These are phyloP conservation scores for Xiphophorus maculatus DNA, from an alignment of 2,113 vertebrate species.

Conservation along the genomic window DNA sequence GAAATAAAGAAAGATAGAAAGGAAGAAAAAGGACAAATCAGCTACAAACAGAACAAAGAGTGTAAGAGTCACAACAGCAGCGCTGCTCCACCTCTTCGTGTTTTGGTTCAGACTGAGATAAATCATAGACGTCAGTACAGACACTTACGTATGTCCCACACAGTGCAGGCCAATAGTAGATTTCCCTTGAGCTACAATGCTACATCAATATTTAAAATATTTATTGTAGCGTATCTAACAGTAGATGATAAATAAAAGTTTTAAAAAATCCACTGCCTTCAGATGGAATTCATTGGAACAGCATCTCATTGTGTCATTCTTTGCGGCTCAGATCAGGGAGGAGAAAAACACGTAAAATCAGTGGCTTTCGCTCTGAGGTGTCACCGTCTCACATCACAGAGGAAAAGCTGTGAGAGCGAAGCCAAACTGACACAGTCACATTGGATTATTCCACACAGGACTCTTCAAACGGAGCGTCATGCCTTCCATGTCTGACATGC, in stretches of 20 bases:
- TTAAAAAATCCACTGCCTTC: not conserved
- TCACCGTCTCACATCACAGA: slow-evolving; percentile 2
- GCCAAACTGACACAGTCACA: slow-evolving; percentile 2
- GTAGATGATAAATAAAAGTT: not conserved
- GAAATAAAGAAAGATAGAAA: not conserved
- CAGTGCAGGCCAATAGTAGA: no score
- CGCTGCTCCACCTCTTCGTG: not conserved
- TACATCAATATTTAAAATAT: no score
- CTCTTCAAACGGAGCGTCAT: slow-evolving; percentile 8
- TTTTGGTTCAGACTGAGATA: not conserved
- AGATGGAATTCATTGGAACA: not conserved
- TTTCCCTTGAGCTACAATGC: no score
- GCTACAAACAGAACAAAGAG: not conserved
- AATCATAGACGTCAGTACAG: no score
- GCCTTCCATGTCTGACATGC: not conserved
- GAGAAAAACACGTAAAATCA: not conserved
- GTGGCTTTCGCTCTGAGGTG: slow-evolving; percentile 1
- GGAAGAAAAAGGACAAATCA: not conserved
- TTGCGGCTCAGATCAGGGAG: not conserved
- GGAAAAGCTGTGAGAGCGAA: not conserved
- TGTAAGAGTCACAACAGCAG: not conserved
- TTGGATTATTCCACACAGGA: not conserved
- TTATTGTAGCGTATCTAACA: no score
- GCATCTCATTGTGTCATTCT: not conserved
- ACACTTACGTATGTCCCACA: no score